These are phyloP conservation scores for Tarsius wallacei DNA, from an alignment of 2,797 vertebrate species.

Conservation along the genomic window DNA sequence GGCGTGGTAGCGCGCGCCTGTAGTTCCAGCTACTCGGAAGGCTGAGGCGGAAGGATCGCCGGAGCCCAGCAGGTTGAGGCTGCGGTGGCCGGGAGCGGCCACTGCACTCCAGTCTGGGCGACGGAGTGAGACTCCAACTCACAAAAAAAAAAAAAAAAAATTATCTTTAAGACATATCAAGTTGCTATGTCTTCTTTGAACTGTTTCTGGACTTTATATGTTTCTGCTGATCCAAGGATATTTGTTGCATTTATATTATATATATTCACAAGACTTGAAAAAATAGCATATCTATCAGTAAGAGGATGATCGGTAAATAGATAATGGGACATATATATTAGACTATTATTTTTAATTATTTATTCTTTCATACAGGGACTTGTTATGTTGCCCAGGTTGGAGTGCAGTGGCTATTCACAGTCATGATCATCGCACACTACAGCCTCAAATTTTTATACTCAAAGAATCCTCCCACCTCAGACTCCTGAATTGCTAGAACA, in stretches of 20 bases:
- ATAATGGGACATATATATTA: neutral
- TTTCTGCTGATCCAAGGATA: neutral
- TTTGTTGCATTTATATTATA: neutral
- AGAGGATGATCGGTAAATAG: conserved; percentile 6
- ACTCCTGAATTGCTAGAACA: neutral
- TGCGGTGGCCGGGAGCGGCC: too few relatives aligned
- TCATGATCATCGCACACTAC: neutral
- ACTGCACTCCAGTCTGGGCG: too few relatives aligned
- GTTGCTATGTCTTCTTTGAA: neutral
- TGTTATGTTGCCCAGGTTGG: neutral
- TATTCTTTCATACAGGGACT: neutral
- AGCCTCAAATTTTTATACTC: neutral
- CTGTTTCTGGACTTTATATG: conserved; percentile 49
- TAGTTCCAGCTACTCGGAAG: too few relatives aligned
- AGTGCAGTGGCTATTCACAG: neutral
- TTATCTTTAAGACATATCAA: conserved; percentile 6
- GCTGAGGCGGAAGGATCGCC: too few relatives aligned
- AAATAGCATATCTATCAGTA: neutral
- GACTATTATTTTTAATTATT: neutral
- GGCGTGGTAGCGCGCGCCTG: too few relatives aligned
- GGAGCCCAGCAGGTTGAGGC: too few relatives aligned
- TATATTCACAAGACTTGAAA: conserved; percentile 19
- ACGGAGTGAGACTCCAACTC: too few relatives aligned
- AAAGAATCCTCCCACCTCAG: neutral
- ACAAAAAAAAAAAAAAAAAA: neutral